phyloP scores from a whole-genome alignment of 2,797 vertebrate species.

The Meda fulgida region DNA sequence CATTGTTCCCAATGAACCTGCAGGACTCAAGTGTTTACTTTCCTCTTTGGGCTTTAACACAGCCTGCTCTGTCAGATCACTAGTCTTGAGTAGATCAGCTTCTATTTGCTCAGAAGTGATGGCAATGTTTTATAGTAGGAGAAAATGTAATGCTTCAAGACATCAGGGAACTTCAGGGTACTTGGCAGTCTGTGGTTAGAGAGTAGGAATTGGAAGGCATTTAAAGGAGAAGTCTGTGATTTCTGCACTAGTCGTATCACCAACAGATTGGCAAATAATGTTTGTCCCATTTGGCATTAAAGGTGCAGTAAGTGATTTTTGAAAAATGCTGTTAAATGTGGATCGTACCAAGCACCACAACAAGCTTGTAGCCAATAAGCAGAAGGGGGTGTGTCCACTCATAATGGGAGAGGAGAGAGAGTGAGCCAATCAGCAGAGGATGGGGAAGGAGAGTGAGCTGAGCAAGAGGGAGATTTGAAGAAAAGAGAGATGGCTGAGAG shows the following conservation, averaged over 20 bases:
- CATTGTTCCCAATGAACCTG: not conserved
- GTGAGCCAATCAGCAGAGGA: too few relatives aligned
- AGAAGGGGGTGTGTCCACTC: too few relatives aligned
- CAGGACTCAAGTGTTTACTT: constrained; percentile 3
- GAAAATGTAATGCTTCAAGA: constrained; percentile 23
- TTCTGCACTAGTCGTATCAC: not conserved
- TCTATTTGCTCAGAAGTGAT: not conserved
- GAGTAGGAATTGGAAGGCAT: not conserved
- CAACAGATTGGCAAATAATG: not conserved
- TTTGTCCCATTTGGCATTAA: too few relatives aligned
- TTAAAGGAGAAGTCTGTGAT: not conserved
- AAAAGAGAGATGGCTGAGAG: too few relatives aligned
- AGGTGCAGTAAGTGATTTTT: too few relatives aligned
- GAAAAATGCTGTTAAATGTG: too few relatives aligned
- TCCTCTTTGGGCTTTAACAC: constrained; percentile 31
- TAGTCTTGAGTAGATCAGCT: not conserved
- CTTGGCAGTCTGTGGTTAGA: not conserved
- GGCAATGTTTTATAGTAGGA: not conserved
- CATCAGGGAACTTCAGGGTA: not conserved
- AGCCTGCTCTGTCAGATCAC: constrained; percentile 33
- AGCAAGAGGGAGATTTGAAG: too few relatives aligned
- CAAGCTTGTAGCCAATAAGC: too few relatives aligned
- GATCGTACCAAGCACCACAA: too few relatives aligned
- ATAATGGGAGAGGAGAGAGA: too few relatives aligned
- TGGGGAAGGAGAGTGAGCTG: too few relatives aligned